A percentile compares a stretch with the other conserved stretches of the same genome.
phyloP scores from a whole-genome alignment of 2,888 invertebrate species.

The Pinctada fucata region DNA sequence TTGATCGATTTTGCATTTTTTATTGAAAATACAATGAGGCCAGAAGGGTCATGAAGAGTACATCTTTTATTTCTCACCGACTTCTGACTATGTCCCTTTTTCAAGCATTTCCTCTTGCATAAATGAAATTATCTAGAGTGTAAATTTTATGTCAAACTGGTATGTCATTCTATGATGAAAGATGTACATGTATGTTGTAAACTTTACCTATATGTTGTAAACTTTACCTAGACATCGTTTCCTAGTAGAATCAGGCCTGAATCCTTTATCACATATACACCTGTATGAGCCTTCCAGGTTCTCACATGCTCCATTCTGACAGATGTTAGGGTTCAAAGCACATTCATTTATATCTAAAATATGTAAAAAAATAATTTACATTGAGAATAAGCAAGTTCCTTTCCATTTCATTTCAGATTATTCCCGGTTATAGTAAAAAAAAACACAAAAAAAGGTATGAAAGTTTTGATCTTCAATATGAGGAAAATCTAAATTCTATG shows the following conservation, averaged over 20 bases:
- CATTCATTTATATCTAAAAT: constrained; percentile 88
- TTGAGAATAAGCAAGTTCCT: neutral
- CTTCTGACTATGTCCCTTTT: too few species aligned
- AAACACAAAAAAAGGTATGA: neutral
- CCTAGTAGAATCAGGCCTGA: constrained; percentile 84
- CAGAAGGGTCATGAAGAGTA: too few species aligned
- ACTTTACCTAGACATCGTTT: constrained; percentile 81
- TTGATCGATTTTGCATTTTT: too few species aligned
- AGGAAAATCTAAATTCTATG: neutral
- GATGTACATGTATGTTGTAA: neutral
- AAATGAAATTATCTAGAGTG: too few species aligned
- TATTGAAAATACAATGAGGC: too few species aligned
- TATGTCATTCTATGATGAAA: too few species aligned
- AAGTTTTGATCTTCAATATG: neutral
- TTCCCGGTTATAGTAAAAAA: neutral
- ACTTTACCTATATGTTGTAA: neutral
- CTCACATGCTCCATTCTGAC: constrained; percentile 88
- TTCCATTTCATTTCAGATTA: neutral
- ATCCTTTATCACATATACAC: constrained; percentile 90
- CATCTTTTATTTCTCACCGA: too few species aligned
- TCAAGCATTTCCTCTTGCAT: too few species aligned
- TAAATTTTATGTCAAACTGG: too few species aligned
- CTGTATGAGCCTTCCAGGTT: constrained; percentile 87
- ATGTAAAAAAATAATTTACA: constrained; percentile 12
- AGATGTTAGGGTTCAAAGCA: constrained; percentile 88